Base-by-base conservation (phyloP, 2,888 invertebrate genomes). In the Autographa pulchrina region DNA sequence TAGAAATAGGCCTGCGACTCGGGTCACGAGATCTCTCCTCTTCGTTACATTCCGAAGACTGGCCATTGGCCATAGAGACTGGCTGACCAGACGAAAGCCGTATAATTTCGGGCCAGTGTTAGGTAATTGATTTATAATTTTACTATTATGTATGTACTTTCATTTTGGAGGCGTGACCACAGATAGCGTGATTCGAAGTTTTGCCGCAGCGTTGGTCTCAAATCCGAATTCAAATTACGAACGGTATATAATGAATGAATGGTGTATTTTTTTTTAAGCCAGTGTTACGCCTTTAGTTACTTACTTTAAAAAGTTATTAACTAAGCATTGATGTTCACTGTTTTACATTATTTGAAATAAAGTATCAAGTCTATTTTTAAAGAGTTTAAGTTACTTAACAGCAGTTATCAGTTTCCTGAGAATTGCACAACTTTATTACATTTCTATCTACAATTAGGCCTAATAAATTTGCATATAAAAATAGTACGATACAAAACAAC, bases 121-220 rank as follows among this genome's bases (percentile, higher is more conserved):
- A 62, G 43, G 65, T 65, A 72, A 72, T 72, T 48, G 52, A 54
- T 59, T 52, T 32, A 65, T n/a, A 38, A 71, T 62, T 72, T 43
- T 25, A 54, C 64, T 60, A 58, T 62, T 31, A 52, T n/a, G 32
- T 48, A 6, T 25, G 31, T 32, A 59, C 31, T 59, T 32, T 59
- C 32, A 59, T 59, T 59, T 59, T 59, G n/a, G 59, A 8, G 32
- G 32, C 25, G 58, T 58, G 58, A 32, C 48, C n/a, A 16, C 16
- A 20, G 7, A 5, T 32, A 32, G 5, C 9, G 31, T 32, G 32
- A 32, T 32, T 58, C 5, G 32, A 20, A 56, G 20, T 20, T 25
- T 20, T 20, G 54, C 54, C 54, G 20, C 25, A 25, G 54, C 20
- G 20, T 56, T 56, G 54, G 25, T 56, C 54, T 59, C 1, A 31